phyloP scores from a whole-genome alignment of 1,140 invertebrate species.

The Aphelinus certus region DNA sequence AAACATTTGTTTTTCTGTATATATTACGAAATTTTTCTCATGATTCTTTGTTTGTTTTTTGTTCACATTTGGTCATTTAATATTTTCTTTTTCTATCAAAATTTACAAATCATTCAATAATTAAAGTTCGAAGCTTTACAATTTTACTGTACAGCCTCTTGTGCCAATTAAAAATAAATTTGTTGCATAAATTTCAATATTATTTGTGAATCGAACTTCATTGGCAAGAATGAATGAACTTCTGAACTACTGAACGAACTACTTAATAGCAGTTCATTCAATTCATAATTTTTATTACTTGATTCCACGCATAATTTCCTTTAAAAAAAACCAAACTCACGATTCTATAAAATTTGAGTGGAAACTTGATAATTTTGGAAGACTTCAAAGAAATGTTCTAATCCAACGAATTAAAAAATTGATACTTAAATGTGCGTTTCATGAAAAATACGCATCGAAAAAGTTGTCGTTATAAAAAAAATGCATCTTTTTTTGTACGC shows the following conservation, averaged over 20 bases:
- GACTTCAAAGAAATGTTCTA: constrained; percentile 13
- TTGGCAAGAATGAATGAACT: constrained; percentile 13
- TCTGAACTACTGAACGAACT: background rate
- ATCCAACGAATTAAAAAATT: constrained; percentile 12
- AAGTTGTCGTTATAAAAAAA: constrained; percentile 37
- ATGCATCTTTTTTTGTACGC: constrained; percentile 48
- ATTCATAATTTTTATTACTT: background rate
- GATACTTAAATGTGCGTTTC: background rate
- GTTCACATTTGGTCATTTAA: background rate
- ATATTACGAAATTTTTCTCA: background rate
- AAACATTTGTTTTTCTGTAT: constrained; percentile 2
- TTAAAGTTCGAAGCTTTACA: too few relatives aligned
- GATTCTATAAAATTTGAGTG: constrained; percentile 3
- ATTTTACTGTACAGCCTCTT: constrained; percentile 5
- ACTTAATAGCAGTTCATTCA: constrained; percentile 8
- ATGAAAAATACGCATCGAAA: constrained; percentile 26
- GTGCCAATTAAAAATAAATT: constrained; percentile 13
- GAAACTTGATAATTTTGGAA: background rate
- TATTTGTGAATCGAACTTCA: constrained; percentile 11
- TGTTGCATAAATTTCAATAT: too few relatives aligned
- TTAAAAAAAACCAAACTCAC: background rate
- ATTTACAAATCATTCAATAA: background rate
- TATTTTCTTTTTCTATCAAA: background rate
- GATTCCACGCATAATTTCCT: constrained; percentile 5
- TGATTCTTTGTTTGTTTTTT: background rate